Evolutionary conservation across 2,113 vertebrate species (phyloP).

Genomic region (Lepus americanus): DNA sequence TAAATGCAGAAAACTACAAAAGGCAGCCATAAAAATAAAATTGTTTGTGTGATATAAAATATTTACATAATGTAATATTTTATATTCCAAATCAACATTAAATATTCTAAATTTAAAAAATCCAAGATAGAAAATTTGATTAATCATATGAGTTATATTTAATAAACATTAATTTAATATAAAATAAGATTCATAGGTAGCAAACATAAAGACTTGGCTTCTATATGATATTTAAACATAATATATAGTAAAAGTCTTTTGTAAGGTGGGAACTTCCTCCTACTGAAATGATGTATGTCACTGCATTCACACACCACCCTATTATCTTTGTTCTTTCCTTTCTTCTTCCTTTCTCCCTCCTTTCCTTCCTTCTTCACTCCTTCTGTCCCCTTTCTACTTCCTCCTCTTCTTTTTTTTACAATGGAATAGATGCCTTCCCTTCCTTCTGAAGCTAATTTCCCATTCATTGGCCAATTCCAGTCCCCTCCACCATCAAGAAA

Average conservation of each 20-base stretch:
- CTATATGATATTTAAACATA: not conserved
- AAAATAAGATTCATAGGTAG: not conserved
- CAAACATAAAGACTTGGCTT: not conserved
- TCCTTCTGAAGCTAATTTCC: not conserved
- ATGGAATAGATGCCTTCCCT: not conserved
- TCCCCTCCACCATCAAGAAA: too few species aligned
- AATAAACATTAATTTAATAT: not conserved
- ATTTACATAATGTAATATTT: not conserved
- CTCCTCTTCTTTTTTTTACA: not conserved
- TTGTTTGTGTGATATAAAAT: not conserved
- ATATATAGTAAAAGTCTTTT: not conserved
- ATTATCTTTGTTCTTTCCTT: not conserved
- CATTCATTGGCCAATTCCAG: not conserved
- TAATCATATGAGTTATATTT: not conserved
- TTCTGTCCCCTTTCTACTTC: too few species aligned
- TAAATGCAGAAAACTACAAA: not conserved
- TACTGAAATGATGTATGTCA: not conserved
- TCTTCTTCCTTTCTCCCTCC: not conserved
- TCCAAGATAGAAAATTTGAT: not conserved
- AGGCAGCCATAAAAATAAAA: not conserved
- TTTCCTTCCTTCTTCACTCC: not conserved
- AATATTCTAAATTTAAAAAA: not conserved
- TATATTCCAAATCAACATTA: not conserved
- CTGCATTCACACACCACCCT: not conserved
- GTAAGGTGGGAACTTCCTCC: not conserved